Base-by-base conservation (phyloP, 2,888 invertebrate species). In the Kuschelorhynchus macadamiae region DNA sequence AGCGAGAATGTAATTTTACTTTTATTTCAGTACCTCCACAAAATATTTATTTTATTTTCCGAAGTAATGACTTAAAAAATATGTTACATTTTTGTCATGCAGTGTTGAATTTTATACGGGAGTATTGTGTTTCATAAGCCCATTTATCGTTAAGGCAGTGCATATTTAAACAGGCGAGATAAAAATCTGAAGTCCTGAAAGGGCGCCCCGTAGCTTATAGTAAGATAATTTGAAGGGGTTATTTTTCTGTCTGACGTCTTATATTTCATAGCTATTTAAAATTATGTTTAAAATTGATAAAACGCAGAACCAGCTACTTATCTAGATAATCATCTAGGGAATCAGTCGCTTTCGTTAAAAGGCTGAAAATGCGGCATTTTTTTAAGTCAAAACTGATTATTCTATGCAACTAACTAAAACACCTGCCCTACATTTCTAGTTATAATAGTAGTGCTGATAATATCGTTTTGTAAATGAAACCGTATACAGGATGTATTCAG, bases 231-330 rank as follows among this genome's bases (percentile, higher is more conserved):
- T 64, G 62, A 59, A 61, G 55, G 70, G 70, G 70, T 70, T 70
- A 70, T 66, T 66, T 66, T 70, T 66, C 62, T 53, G 46, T 57
- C 66, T 70, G 70, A 70, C 70, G 70, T 70, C 66, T 70, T 70
- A 70, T 70, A 70, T 70, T 70, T 70, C 70, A 70, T 70, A 61
- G 64, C 53, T 69, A 20, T 62, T 60, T 61, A 55, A 60, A 61
- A 62, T 20, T 61, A 56, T 55, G 30, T 36, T 55, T 17, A 14
- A 42, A 65, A 67, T 61, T 67, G 67, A 67, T 67, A 53, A 67
- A 67, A 67, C 56, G 50, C 56, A 30, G 25, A 49, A 47, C 61
- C 56, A 33, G 67, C 67, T 67, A 67, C 67, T 67, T 61, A 55
- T 67, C 67, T 61, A 41, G 67, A 67, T 67, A 67, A 55, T 33